Evolutionary conservation across 2,113 vertebrate genomes (phyloP), one percentile per base, ranked within the genome.

Genomic region (Coturnix japonica): DNA sequence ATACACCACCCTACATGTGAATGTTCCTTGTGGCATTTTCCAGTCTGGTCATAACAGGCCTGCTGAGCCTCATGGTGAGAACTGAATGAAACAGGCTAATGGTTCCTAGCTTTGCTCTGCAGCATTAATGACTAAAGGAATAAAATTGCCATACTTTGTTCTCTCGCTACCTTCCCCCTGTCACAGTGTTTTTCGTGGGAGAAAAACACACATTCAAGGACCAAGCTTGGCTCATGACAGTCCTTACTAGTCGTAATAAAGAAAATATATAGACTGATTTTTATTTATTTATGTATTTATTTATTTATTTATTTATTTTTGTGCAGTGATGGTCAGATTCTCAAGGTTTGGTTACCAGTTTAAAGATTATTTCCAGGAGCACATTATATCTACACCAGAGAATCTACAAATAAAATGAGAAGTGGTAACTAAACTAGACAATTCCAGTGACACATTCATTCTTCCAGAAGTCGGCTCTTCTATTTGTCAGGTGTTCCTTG

Each of bases 321-420:
- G 19, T 77, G 56, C 14, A 43, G 10, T 28, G 20, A 57, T 23
- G 28, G 2, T 44, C 16, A 69, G 6, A 44, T 65, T 79, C 11
- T 60, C 43, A 54, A 6, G 4, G 10, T 39, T 64, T 44, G 46
- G 26, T 2, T n/a, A 1, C 7, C n/a, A 16, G 3, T 41, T 53
- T 35, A 69, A 75, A 86, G 59, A 30, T 2, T 5, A 44, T 89
- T 85, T 79, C 16, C 18, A 53, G 18, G n/a, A 65, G 2, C 5
- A 54, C 6, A 7, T 1, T 76, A 60, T 35, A 43, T 7, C 8
- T 71, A 53, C 60, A 18, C 3, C 1, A 0, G 4, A 56, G 8
- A 44, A 87, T 73, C 67, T 35, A 49, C 21, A 49, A 61, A 76
- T 15, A 3, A 84, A 57, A 11, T 12, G 22, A 16, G 11, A 75